Base-by-base conservation (phyloP, 2,797 vertebrate genomes). In the Sorex maritimensis region DNA sequence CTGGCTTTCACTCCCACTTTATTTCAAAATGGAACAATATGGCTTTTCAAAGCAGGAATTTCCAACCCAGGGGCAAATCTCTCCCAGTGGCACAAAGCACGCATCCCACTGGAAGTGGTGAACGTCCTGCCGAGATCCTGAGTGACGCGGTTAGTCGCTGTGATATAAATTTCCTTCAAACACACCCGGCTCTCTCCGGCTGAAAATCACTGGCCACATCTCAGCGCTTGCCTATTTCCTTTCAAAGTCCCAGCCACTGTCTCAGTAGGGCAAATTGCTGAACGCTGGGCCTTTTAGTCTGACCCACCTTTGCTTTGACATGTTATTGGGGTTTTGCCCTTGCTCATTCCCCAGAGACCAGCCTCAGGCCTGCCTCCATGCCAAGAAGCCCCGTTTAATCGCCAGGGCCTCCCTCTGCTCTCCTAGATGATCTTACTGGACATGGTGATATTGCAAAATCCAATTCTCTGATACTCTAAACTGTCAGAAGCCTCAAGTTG, bases 21-120 rank as follows among this genome's bases (percentile, higher is more conserved):
- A 93, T 81, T 94, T 95, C 72, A 94, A 95, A 94, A 92, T 95
- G 91, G 82, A 94, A 85, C 55, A 94, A 88, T 95, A 94, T 93
- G 78, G 17, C 63, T 84, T 92, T 94, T 95, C 67, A 78, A 92
- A 90, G 74, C 41, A 80, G 86, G 81, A 81, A 89, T 92, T 92
- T 96, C 83, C 84, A 87, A 49, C 68, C 30, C 28, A 71, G 24
- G 65, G 10, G 77, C 90, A 94, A 86, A 24, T 7, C 41, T 38
- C 63, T 88, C 82, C 78, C 84, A 0, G 10, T 30, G 68, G 26
- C 28, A 34, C 73, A 75, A 34, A 82, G 81, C 74, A 44, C 46
- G 63, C 41, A 58, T 71, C 67, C 52, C 8, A 2, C 78, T 55
- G 68, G 75, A 72, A 78, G 52, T 83, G 69, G 17, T 41, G 75